phyloP scores from a whole-genome alignment of 1,140 invertebrate species.

The Sitobion miscanthi region DNA sequence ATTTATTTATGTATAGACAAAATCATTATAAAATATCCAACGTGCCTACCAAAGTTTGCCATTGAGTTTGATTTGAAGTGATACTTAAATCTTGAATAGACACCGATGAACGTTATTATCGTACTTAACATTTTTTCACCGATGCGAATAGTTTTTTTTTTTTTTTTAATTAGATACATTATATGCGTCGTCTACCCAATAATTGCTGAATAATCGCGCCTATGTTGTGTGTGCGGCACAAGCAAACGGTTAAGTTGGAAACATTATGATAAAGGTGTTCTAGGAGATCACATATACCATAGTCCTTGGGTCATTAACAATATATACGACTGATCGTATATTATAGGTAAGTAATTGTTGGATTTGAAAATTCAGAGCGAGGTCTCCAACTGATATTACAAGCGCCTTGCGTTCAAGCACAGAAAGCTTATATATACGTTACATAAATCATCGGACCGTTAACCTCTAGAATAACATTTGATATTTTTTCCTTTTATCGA shows the following conservation, averaged over 20 bases:
- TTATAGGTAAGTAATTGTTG: conserved; percentile 9
- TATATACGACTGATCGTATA: conserved; percentile 3
- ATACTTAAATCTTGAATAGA: background rate
- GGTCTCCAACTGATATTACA: conserved; percentile 14
- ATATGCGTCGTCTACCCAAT: background rate
- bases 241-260: background rate
- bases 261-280: background rate
- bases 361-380: conserved; percentile 31
- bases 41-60: background rate
- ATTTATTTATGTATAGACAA: background rate
- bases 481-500: background rate
- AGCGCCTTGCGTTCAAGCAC: background rate
- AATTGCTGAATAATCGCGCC: background rate
- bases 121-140: too few species aligned
- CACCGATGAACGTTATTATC: too few species aligned
- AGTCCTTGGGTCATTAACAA: conserved; percentile 6
- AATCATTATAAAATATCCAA: background rate
- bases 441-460: background rate
- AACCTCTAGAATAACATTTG: background rate
- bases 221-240: background rate
- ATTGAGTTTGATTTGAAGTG: background rate
- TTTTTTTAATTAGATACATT: background rate
- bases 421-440: background rate
- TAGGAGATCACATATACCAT: background rate
- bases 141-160: background rate